A percentile compares a stretch with the other conserved stretches of the same genome.
Evolutionary conservation across 2,113 vertebrate genomes (phyloP).

Genomic region (Talpa occidentalis): DNA sequence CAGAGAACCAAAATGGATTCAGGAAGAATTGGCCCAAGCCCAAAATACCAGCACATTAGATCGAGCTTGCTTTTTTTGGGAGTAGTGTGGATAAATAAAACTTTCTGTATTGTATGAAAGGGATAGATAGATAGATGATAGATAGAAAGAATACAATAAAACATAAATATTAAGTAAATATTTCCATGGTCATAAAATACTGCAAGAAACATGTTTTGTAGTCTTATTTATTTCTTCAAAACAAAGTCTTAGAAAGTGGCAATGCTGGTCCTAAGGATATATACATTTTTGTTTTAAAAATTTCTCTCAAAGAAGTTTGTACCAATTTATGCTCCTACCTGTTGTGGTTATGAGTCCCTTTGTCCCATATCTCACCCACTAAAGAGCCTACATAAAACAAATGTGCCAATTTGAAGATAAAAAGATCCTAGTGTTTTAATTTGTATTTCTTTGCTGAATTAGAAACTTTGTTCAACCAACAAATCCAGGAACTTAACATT

Average conservation of each 20-base stretch:
- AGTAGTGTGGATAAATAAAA: slow-evolving; percentile 47
- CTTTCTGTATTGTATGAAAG: neutral
- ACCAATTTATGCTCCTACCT: neutral
- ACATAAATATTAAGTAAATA: no score
- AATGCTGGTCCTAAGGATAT: slow-evolving; percentile 1
- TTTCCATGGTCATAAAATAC: neutral
- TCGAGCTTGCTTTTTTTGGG: slow-evolving; percentile 63
- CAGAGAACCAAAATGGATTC: slow-evolving; percentile 92
- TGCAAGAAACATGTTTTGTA: slow-evolving; percentile 19
- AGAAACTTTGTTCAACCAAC: neutral
- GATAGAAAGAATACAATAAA: no score
- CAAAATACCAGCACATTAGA: slow-evolving; percentile 91
- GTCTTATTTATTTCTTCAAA: slow-evolving; percentile 44
- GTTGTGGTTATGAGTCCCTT: neutral
- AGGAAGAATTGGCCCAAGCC: slow-evolving; percentile 91
- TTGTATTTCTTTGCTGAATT: neutral
- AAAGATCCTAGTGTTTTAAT: neutral
- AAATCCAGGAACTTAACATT: slow-evolving; percentile 45
- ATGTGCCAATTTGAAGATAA: neutral
- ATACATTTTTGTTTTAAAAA: neutral
- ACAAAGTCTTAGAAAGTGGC: neutral
- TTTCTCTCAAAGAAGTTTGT: neutral
- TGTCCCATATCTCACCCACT: neutral
- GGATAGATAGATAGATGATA: no score
- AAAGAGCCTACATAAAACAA: neutral